Evolutionary conservation across 2,888 invertebrate genomes (phyloP), one percentile per base, ranked within the genome.

Genomic region (Sinodicranocentrus sp.): DNA sequence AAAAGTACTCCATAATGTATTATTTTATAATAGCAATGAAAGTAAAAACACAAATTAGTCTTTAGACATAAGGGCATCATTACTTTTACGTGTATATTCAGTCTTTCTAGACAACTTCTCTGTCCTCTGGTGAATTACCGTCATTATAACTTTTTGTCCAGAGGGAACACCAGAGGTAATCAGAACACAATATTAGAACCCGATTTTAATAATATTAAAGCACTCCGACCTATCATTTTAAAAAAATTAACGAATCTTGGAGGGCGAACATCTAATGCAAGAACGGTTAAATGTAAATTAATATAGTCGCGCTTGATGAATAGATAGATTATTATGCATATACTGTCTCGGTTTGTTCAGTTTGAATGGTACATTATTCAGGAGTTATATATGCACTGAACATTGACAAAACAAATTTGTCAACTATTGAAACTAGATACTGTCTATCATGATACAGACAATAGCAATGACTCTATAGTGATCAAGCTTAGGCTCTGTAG

Each of bases 311-410:
- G 57, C 23, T 6, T 21, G 48, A 63, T 28, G 23, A 75, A 63
- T 63, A 63, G 25, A 72, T 57, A 48, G 26, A 72, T 33, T 57
- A 23, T 26, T 52, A 63, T 52, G 75, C 63, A 67, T 76, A 76
- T 76, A 76, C 76, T 76, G 76, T 76, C 67, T 76, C 65, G 76
- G 76, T 67, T 76, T 76, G 76, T 76, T 76, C 76, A 76, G 73
- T 73, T 71, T 10, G 10, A 57, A n/a, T 57, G 23, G 33, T 28
- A 63, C 33, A 33, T 17, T 17, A 54, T 2, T 17, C 19, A 6
- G 39, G 39, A 48, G 48, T 48, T 57, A n/a, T 48, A 48, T 21
- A 57, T 57, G 57, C 15, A 23, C 57, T 57, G 23, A 57, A 5
- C 15, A n/a, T n/a, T n/a, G n/a, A n/a, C n/a, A n/a, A n/a, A n/a